Evolutionary conservation across 2,113 vertebrate species (phyloP).

Genomic region (Tetrao urogallus): DNA sequence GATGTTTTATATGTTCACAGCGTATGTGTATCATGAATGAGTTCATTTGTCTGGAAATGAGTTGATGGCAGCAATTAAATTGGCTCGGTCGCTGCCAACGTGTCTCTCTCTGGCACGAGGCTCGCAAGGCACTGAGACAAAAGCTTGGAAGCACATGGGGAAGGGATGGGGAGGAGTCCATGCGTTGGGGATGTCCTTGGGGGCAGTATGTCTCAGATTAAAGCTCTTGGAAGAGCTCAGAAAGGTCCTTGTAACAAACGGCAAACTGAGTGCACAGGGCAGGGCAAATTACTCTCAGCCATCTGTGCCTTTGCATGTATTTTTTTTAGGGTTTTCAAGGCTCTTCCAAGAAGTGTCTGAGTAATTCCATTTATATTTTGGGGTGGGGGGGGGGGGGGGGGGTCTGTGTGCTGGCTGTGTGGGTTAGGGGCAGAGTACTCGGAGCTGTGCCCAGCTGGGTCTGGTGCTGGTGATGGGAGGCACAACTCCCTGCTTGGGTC

Average conservation of each 20-base stretch:
- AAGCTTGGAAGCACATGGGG: neutral
- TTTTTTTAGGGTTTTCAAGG: neutral
- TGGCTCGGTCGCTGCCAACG: neutral
- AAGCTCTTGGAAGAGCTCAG: neutral
- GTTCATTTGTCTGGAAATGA: neutral
- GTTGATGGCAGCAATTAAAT: neutral
- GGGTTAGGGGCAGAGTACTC: neutral
- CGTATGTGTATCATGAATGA: neutral
- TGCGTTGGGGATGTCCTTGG: neutral
- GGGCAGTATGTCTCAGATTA: neutral
- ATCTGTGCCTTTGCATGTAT: rapidly evolving
- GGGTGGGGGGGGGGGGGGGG: no score
- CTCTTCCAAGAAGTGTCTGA: neutral
- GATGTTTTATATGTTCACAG: neutral
- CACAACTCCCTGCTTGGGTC: rapidly evolving
- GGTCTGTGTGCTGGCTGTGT: rapidly evolving
- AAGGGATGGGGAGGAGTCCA: neutral
- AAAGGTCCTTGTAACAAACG: neutral
- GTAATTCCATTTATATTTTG: neutral
- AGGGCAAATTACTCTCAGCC: neutral
- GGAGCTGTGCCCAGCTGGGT: neutral
- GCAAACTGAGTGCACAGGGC: neutral
- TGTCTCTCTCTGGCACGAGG: neutral
- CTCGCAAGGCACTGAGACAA: neutral
- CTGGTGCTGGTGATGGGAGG: rapidly evolving